Evolutionary conservation across 2,113 vertebrate genomes (phyloP), one percentile per base, ranked within the genome.

Genomic region (Brachypteracias leptosomus): DNA sequence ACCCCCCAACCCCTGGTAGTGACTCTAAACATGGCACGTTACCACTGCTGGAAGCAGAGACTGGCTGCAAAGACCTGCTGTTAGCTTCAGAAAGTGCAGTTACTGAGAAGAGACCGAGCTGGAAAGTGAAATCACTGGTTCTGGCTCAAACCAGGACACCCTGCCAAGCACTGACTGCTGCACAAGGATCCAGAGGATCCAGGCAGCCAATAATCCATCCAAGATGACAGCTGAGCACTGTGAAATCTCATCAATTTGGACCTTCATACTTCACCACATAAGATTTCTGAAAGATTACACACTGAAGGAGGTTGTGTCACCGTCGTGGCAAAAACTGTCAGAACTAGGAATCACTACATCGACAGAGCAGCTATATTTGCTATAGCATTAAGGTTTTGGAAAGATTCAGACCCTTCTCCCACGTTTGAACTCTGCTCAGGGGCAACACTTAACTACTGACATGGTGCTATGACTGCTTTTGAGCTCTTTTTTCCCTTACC

Each of bases 401-500:
- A 65, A n/a, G n/a, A 76, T 51, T 24, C 6, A 18, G 21, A 70
- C 3, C 16, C 19, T 62, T 54, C 38, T 62, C 31, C 73, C 40
- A 16, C 0, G 0, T 42, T 33, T 59, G 19, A 89, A 19, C 9
- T 17, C 58, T 46, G 49, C 52, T n/a, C 31, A 49, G 52, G 11
- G 15, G 35, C 61, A 74, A 49, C 2, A 8, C 19, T 51, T 33
- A 71, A 66, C 6, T 25, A 15, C 25, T n/a, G 49, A 36, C 42
- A 49, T 1, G 1, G 24, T 28, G 18, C 38, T 38, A 7, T 0
- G 1, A 6, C 51, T 58, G 13, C 0, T 0, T 52, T 11, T 21
- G 31, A 59, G 29, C 31, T 40, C n/a, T 42, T 44, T 38, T 31
- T 33, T 6, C 46, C 55, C 58, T 35, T 21, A 28, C 49, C 51